Evolutionary conservation across 2,113 vertebrate genomes (phyloP).

Genomic region (Terrapene triunguis): DNA sequence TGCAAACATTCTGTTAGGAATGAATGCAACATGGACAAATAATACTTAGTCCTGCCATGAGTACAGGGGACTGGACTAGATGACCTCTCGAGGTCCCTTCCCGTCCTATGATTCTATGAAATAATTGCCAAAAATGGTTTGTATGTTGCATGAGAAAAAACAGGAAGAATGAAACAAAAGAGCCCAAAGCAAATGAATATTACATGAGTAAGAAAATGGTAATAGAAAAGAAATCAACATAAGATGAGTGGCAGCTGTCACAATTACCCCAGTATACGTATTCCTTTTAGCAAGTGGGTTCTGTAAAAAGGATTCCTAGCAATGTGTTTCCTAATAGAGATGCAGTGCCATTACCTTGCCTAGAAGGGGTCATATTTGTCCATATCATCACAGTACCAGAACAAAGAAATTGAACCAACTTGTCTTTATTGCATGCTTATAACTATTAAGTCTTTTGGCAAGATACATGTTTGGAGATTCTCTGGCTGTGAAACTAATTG

Average conservation of each 20-base stretch:
- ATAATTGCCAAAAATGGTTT: background rate
- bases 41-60: no score
- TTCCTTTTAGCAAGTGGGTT: background rate
- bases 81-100: no score
- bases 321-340: background rate
- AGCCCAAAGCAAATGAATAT: background rate
- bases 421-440: background rate
- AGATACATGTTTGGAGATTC: background rate
- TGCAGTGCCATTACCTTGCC: background rate
- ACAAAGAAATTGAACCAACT: background rate
- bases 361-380: background rate
- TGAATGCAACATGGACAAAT: background rate
- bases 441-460: rapidly evolving
- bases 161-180: background rate
- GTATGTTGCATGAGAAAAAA: background rate
- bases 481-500: background rate
- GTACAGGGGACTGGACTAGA: no score
- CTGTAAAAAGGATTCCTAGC: background rate
- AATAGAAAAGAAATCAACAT: background rate
- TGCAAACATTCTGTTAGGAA: background rate
- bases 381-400: background rate
- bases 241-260: background rate
- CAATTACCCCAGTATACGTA: background rate
- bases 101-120: no score
- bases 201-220: background rate